Conservation (phyloP, 2,113 vertebrate genomes). For the Arenaria interpres region DNA sequence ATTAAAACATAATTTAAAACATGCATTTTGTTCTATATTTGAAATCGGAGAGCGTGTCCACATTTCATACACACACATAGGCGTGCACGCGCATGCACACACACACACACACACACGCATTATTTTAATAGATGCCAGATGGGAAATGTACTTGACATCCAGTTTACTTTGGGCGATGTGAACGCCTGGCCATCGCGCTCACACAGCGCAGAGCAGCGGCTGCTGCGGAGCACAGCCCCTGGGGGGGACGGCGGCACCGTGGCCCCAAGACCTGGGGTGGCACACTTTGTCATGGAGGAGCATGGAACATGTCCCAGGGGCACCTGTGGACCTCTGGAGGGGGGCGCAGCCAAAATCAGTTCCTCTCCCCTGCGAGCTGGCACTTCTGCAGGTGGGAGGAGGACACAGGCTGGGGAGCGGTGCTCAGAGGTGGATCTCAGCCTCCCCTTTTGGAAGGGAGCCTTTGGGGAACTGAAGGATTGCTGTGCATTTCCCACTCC, state of each 20-base stretch:
- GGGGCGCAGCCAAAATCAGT: background rate
- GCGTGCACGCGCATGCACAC: accelerated
- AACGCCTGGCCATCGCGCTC: accelerated
- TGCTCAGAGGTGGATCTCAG: background rate
- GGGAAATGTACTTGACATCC: constrained; percentile 13
- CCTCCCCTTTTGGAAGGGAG: accelerated
- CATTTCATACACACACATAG: background rate
- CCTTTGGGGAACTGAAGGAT: background rate
- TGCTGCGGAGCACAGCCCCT: background rate
- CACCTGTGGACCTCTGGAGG: background rate
- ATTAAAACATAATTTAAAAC: constrained; percentile 34
- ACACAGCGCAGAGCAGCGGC: accelerated
- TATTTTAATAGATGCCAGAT: constrained; percentile 60
- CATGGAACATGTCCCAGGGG: background rate
- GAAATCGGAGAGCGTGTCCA: background rate
- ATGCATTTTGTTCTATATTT: constrained; percentile 14
- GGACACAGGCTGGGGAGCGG: background rate
- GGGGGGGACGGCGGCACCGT: accelerated
- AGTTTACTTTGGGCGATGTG: background rate
- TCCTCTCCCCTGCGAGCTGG: background rate
- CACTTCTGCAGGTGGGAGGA: background rate
- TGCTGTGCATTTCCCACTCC: background rate
- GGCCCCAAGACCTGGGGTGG: background rate
- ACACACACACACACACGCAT: background rate
- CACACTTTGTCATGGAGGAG: background rate